Evolutionary conservation across 2,113 vertebrate species (phyloP), one percentile per base, ranked within the genome.

Genomic region (Hemichromis elongatus): DNA sequence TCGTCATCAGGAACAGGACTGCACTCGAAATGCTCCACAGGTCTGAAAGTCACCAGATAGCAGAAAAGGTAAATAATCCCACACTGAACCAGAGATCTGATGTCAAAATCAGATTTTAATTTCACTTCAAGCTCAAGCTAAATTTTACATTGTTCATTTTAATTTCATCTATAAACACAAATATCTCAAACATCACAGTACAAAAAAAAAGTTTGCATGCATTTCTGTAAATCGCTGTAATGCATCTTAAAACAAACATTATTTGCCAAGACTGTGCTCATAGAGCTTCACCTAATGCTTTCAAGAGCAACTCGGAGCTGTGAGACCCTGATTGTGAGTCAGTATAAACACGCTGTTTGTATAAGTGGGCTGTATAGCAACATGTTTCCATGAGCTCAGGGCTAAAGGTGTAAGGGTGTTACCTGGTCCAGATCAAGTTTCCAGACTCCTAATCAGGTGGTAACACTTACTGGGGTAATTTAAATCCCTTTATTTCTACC

Each of bases 371-470:
- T 42, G 54, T 26, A 50, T 33, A 82, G 77, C 63, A 77, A 66
- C 42, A 59, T 89, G 83, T 90, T 91, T 91, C 91, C 82, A 75
- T 90, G 85, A 84, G 82, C 81, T 90, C 89, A 79, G 37, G 56
- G 52, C 42, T 78, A 79, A 86, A 73, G 45, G 40, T 82, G 56
- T 78, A 52, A 83, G 59, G 40, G 53, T 82, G 63, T 82, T 70
- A 75, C 78, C 77, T 77, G 54, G n/a, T 79, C 42, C 83, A 77
- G 68, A 82, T 84, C 81, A 81, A 63, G 70, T 88, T 87, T 85
- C 77, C 35, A 83, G 21, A 82, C 30, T 24, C 53, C 53, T 24
- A 86, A 81, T 53, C 82, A 83, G 50, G 53, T 52, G 56, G 78
- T 21, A 11, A 30, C 35, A 45, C n/a, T 77, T 84, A n/a, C 53